Evolutionary conservation across 2,113 vertebrate genomes (phyloP), one percentile per base, ranked within the genome.

Genomic region (Syngnathus scovelli): DNA sequence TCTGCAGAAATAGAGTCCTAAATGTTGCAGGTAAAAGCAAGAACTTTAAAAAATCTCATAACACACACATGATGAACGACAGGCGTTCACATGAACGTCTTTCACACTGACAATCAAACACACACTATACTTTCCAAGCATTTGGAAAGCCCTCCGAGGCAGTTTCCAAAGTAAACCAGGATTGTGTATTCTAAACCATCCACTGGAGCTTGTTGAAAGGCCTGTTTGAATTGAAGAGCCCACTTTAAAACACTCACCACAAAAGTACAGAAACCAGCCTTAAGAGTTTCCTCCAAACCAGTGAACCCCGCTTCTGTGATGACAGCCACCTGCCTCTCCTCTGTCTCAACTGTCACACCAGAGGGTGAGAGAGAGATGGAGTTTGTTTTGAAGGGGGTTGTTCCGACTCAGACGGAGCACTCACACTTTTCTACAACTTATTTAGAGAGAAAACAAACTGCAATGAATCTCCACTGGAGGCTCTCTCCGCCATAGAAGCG

Each of bases 311-410:
- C 51, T 19, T 0, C 60, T 62, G 72, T 70, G 64, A 83, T 76
- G 80, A 54, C 79, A 77, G 74, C 79, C 85, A 85, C 80, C 88
- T 86, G 84, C 83, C 72, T 82, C 77, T 76, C 67, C 38, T 70
- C 70, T 64, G 58, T 71, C 76, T 75, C 61, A 79, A 60, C 61
- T 62, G 81, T 78, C 77, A 59, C 64, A 76, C 56, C 7, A 52
- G 3, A 43, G 36, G 68, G 68, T 70, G 69, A 46, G 71, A 67
- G 2, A 38, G 71, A 65, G 27, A n/a, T 54, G 74, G 61, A 6
- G 56, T 66, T 75, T 66, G 61, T 70, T 72, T 76, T 61, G 70
- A 19, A 6, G 21, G 61, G 67, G 43, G 21, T 16, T 39, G 2
- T 63, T 73, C 61, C 23, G 13, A 74, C 69, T 62, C 37, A 37